Percentiles rank a stretch among this genome's conserved stretches.
These are phyloP conservation scores for Odontomyia ornata DNA, from an alignment of 2,888 invertebrate species.

Conservation along the genomic window DNA sequence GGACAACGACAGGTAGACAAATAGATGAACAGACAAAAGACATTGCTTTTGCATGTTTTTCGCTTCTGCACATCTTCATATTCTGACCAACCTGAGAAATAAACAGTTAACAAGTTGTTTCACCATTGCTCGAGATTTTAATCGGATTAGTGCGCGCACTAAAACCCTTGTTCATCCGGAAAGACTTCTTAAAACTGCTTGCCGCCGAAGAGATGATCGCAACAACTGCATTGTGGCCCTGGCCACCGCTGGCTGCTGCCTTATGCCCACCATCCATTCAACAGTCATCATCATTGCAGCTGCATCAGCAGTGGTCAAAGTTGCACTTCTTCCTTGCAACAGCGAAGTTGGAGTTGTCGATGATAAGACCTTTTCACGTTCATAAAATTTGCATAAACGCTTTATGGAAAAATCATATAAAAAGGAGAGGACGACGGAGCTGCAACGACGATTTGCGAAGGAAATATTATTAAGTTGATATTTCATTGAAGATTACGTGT, in stretches of 20 bases:
- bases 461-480: constrained; percentile 41
- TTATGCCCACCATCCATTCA: neutral
- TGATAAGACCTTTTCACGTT: constrained; percentile 48
- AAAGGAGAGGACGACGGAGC: constrained; percentile 15
- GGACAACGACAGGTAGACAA: constrained; percentile 10
- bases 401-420: constrained; percentile 47
- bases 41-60: constrained; percentile 24
- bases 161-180: constrained; percentile 39
- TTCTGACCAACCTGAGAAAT: constrained; percentile 29
- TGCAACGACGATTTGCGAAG: neutral
- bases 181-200: constrained; percentile 40
- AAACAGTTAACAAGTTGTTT: constrained; percentile 49
- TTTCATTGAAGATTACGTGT: constrained; percentile 31
- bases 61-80: constrained; percentile 41
- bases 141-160: constrained; percentile 45
- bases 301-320: neutral
- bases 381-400: constrained; percentile 50
- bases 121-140: constrained; percentile 48
- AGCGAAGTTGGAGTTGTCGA: constrained; percentile 25
- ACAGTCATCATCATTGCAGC: neutral
- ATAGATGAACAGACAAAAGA: constrained; percentile 27
- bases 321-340: constrained; percentile 17
- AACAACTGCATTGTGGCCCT: neutral
- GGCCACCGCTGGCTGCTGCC: neutral
- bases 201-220: constrained; percentile 8